These are phyloP conservation scores for Meiosimyza decipiens DNA, from an alignment of 2,888 invertebrate genomes.

Conservation along the genomic window DNA sequence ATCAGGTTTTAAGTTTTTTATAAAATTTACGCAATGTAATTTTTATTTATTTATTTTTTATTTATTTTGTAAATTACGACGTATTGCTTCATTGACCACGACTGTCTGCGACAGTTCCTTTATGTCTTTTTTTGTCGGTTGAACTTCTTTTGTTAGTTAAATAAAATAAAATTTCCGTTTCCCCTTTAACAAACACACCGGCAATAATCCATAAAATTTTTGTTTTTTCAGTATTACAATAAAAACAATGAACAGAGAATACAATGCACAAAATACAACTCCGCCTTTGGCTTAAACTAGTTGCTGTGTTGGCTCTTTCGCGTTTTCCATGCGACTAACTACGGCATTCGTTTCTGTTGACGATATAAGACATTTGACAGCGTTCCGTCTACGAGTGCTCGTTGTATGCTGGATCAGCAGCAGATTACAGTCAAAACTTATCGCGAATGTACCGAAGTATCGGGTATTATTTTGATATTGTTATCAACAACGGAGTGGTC, in stretches of 20 bases:
- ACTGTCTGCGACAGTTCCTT: neutral
- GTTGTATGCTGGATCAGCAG: neutral
- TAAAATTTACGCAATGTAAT: neutral
- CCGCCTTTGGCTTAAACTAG: neutral
- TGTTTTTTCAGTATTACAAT: no score
- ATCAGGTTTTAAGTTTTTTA: neutral
- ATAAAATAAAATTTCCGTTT: no score
- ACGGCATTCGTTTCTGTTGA: neutral
- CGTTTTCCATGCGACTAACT: slow-evolving; percentile 20
- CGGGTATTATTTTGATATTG: no score
- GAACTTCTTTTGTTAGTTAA: no score
- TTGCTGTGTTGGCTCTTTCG: slow-evolving; percentile 6
- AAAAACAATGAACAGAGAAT: no score
- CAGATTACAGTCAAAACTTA: no score
- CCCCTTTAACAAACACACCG: no score
- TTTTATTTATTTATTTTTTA: neutral
- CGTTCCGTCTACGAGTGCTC: neutral
- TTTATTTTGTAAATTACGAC: no score
- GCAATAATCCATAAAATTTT: no score
- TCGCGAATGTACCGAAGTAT: no score
- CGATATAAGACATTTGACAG: slow-evolving; percentile 13
- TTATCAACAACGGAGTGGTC: no score
- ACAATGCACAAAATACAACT: neutral
- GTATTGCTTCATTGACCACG: no score
- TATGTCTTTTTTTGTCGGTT: neutral